Evolutionary conservation across 2,888 invertebrate species (phyloP).

Genomic region (Lymantria monacha): DNA sequence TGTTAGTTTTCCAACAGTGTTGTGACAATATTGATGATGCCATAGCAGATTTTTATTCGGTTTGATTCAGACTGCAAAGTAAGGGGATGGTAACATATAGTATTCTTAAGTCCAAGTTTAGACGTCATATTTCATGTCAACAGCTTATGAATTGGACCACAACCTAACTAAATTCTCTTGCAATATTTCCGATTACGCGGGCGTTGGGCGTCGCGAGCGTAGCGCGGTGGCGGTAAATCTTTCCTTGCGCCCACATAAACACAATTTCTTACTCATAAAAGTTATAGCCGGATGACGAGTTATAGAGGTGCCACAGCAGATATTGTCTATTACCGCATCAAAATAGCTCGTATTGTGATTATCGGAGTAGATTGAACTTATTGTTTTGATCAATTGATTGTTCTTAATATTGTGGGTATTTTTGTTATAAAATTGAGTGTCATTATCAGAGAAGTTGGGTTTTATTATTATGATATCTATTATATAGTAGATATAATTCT

Average conservation of each 20-base stretch:
- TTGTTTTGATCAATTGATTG: conserved; percentile 26
- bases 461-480: too few relatives aligned
- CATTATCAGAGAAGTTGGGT: too few relatives aligned
- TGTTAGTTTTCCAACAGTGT: too few relatives aligned
- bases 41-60: too few relatives aligned
- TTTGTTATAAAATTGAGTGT: not conserved
- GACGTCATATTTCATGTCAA: not conserved
- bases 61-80: too few relatives aligned
- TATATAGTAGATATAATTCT: too few relatives aligned
- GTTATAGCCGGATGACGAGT: conserved; percentile 64
- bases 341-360: conserved; percentile 6
- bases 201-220: conserved; percentile 13
- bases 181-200: conserved; percentile 75
- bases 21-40: too few relatives aligned
- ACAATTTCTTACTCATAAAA: conserved; percentile 80
- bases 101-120: too few relatives aligned
- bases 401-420: not conserved
- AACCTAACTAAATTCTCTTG: conserved; percentile 58
- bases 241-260: conserved; percentile 69
- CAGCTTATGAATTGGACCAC: conserved; percentile 14
- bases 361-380: conserved; percentile 13
- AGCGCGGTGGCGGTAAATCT: conserved; percentile 58
- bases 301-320: conserved; percentile 28
- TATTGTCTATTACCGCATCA: conserved; percentile 49
- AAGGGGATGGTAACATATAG: too few relatives aligned